A percentile compares a stretch with the other conserved stretches of the same genome.
Evolutionary conservation across 2,888 invertebrate species (phyloP).

Genomic region (Troides aeacus): DNA sequence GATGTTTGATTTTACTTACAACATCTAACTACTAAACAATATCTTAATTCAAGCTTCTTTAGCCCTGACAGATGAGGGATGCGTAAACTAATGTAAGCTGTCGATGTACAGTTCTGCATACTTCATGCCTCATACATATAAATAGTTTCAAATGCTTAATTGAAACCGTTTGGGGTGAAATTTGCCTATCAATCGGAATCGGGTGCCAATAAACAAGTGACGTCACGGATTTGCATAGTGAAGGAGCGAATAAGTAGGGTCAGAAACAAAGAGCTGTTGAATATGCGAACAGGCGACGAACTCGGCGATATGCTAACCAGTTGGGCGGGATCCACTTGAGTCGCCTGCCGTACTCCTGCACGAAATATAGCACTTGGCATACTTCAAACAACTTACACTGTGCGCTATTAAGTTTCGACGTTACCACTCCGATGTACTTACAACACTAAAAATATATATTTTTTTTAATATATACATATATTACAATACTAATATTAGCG

Average conservation of each 20-base stretch:
- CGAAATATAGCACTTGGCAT: slow-evolving; percentile 30
- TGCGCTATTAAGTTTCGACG: slow-evolving; percentile 14
- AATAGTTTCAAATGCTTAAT: background rate
- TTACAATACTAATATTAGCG: too few relatives aligned
- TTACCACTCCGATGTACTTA: background rate
- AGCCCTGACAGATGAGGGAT: background rate
- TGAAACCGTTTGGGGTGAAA: slow-evolving; percentile 10
- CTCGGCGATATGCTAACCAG: slow-evolving; percentile 71
- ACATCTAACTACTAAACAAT: too few relatives aligned
- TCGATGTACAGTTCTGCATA: background rate
- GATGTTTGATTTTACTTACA: too few relatives aligned
- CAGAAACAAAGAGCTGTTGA: slow-evolving; percentile 74
- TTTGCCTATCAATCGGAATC: slow-evolving; percentile 22
- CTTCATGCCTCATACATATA: background rate
- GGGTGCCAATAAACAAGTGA: slow-evolving; percentile 41
- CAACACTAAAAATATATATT: too few relatives aligned
- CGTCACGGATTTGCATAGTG: slow-evolving; percentile 64
- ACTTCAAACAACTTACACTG: slow-evolving; percentile 24
- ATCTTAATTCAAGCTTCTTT: too few relatives aligned
- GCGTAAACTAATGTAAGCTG: background rate
- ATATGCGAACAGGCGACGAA: slow-evolving; percentile 66
- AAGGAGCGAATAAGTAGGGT: slow-evolving; percentile 63
- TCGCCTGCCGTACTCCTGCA: slow-evolving; percentile 31
- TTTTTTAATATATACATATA: too few relatives aligned
- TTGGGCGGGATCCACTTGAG: slow-evolving; percentile 30